These are phyloP conservation scores for Amiota minor DNA, from an alignment of 2,888 invertebrate species.

Conservation along the genomic window DNA sequence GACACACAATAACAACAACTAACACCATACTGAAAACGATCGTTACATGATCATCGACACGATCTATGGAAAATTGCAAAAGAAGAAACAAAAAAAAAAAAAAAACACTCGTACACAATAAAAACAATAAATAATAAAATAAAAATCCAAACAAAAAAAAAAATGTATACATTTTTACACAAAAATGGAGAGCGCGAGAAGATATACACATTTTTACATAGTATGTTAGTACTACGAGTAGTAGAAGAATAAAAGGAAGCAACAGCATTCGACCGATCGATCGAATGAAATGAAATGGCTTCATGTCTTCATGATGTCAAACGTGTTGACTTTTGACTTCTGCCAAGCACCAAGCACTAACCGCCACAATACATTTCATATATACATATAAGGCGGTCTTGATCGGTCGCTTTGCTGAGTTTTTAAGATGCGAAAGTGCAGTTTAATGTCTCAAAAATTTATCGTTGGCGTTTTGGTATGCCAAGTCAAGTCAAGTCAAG, in stretches of 20 bases:
- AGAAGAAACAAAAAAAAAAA: slow-evolving; percentile 43
- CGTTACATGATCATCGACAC: slow-evolving; percentile 59
- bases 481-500: slow-evolving; percentile 17
- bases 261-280: background rate
- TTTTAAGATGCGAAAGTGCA: slow-evolving; percentile 55
- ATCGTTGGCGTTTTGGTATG: slow-evolving; percentile 65
- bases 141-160: background rate
- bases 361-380: slow-evolving; percentile 12
- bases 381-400: background rate
- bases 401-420: slow-evolving; percentile 11
- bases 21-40: background rate
- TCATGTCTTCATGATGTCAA: slow-evolving; percentile 63
- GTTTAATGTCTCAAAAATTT: slow-evolving; percentile 67
- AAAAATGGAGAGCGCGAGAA: slow-evolving; percentile 1
- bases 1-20: slow-evolving; percentile 8
- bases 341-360: slow-evolving; percentile 17
- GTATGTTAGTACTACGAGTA: background rate
- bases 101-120: background rate
- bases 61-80: slow-evolving; percentile 63
- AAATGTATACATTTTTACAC: background rate
- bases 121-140: slow-evolving; percentile 10
- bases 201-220: background rate
- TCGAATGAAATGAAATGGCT: slow-evolving; percentile 50
- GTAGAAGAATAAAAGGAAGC: background rate
- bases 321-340: slow-evolving; percentile 68